phyloP scores from a whole-genome alignment of 2,797 vertebrate species.

The Muscicapa comitata region DNA sequence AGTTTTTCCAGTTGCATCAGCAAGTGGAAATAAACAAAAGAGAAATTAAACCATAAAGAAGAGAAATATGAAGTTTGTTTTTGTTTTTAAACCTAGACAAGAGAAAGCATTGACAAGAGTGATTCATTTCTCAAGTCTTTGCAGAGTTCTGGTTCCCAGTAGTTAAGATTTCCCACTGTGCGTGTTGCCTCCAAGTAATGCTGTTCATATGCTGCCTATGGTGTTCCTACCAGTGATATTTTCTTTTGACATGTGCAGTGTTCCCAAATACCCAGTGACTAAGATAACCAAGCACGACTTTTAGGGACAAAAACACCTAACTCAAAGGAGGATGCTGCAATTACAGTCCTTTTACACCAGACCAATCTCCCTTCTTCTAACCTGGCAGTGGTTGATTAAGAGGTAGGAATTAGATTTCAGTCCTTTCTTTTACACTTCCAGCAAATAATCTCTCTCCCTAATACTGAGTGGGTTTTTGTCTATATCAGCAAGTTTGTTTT shows the following conservation, averaged over 20 bases:
- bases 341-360: not conserved
- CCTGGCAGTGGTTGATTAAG: not conserved
- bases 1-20: not conserved
- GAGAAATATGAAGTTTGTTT: fast-evolving
- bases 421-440: not conserved
- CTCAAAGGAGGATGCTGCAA: not conserved
- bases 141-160: not conserved
- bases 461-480: not conserved
- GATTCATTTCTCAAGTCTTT: not conserved
- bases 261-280: not conserved
- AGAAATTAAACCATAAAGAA: not conserved
- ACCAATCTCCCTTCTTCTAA: not conserved
- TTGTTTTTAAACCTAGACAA: not conserved
- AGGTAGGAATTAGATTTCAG: not conserved
- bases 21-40: not conserved
- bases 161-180: not conserved
- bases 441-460: not conserved
- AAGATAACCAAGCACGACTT: not conserved
- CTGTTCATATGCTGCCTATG: not conserved
- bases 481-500: not conserved
- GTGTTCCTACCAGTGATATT: not conserved
- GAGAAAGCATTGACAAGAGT: not conserved
- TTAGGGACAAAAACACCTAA: not conserved
- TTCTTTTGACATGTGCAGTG: not conserved
- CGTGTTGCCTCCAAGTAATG: not conserved